These are phyloP conservation scores for Tragelaphus buxtoni DNA, from an alignment of 2,113 vertebrate genomes.

Conservation along the genomic window DNA sequence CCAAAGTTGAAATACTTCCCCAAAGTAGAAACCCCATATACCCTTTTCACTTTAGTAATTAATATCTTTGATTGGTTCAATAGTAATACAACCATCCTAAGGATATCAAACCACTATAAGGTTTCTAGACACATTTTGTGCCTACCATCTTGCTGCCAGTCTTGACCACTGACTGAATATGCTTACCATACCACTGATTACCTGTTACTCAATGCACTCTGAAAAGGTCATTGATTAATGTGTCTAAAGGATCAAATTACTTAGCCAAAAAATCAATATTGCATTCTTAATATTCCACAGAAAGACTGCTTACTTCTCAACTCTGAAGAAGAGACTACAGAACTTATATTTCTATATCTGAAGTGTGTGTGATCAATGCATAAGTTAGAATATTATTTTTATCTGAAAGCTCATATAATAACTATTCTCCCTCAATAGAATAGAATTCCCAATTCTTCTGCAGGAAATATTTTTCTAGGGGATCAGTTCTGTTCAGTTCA, in stretches of 20 bases:
- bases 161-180: not conserved
- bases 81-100: not conserved
- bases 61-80: not conserved
- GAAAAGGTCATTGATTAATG: constrained; percentile 34
- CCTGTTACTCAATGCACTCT: not conserved
- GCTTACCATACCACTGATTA: not conserved
- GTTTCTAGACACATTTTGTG: not conserved
- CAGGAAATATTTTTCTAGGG: not conserved
- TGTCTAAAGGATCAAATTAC: constrained; percentile 48
- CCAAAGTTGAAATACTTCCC: not conserved
- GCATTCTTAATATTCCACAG: constrained; percentile 47
- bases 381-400: not conserved
- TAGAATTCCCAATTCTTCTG: not conserved
- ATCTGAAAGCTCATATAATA: not conserved
- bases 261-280: constrained; percentile 53
- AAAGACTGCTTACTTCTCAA: constrained; percentile 40
- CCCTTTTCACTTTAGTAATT: not conserved
- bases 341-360: constrained; percentile 7
- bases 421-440: not conserved
- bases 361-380: not conserved
- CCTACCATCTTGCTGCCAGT: not conserved
- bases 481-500: no score
- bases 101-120: not conserved
- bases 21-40: not conserved
- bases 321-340: not conserved